Conservation (phyloP, 2,113 vertebrate species). For the Sylvia atricapilla region DNA sequence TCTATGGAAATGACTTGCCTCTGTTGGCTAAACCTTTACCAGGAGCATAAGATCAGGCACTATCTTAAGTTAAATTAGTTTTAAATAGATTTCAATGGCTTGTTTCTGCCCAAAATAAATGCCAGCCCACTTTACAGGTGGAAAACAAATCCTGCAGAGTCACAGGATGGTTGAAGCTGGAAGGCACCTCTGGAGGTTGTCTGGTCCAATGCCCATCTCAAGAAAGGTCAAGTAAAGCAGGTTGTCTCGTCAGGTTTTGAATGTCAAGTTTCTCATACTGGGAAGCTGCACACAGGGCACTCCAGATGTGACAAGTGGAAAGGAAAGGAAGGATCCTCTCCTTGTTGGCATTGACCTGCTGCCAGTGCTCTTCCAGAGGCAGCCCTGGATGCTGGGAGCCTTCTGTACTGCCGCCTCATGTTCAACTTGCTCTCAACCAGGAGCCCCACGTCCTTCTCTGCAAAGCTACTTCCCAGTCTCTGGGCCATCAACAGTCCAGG, state of each 20-base stretch:
- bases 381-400: background rate
- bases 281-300: rapidly evolving
- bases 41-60: background rate
- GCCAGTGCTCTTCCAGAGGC: background rate
- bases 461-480: background rate
- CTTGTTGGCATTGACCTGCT: background rate
- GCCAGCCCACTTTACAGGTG: background rate
- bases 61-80: background rate
- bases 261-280: background rate
- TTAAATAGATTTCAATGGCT: background rate
- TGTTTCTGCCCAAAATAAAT: background rate
- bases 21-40: background rate
- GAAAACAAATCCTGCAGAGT: background rate
- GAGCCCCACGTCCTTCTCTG: background rate
- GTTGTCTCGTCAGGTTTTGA: background rate
- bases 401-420: background rate
- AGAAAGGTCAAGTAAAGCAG: background rate
- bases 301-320: background rate
- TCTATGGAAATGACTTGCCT: background rate
- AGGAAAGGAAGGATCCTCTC: background rate
- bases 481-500: background rate
- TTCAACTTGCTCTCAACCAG: background rate
- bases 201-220: background rate
- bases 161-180: background rate
- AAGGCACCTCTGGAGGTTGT: background rate